Base-by-base conservation (phyloP, 2,113 vertebrate genomes). In the Seriola rivoliana region DNA sequence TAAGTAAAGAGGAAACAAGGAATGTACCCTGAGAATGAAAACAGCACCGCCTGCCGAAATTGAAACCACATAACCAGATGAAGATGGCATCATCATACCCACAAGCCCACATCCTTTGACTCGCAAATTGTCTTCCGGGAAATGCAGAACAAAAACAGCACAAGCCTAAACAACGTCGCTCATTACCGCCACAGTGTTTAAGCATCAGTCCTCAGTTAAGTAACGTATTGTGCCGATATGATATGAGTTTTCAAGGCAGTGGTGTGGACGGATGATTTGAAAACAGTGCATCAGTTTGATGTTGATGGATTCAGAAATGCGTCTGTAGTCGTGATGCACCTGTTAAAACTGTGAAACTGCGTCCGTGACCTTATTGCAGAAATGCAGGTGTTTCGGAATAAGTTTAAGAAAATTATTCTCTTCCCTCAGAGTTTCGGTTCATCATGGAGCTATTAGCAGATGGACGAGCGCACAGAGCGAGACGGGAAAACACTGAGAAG, bases 61-160 rank as follows among this genome's bases (percentile, higher is more conserved):
- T 29, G 4, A 19, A 42, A 17, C 19, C n/a, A 48, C 19, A 23
- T 38, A 17, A 68, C 3, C 17, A 52, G 42, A 62, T 0, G 16
- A 65, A 14, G 4, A 48, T 25, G 1, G 16, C 44, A 36, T 7
- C 7, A 3, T 14, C 7, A 3, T 14, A 69, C 29, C 46, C 17
- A 17, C 21, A 64, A 17, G 4, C 64, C 29, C 32, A 32, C n/a
- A 52, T 44, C 12, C 7, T 50, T 78, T 69, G 54, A 78, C 74
- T 55, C 23, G 52, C n/a, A 29, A 17, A 68, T 25, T 9, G 32
- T 32, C 13, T 11, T 58, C 17, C 29, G 9, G 9, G 32, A 50
- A 21, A 5, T 50, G 34, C 46, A 57, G 29, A 69, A 29, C 42
- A 80, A 55, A 34, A 46, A 55, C 13, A 34, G 12, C 36, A 12